These are phyloP conservation scores for Cecidostiba fungosa DNA, from an alignment of 2,888 invertebrate species.

Conservation along the genomic window DNA sequence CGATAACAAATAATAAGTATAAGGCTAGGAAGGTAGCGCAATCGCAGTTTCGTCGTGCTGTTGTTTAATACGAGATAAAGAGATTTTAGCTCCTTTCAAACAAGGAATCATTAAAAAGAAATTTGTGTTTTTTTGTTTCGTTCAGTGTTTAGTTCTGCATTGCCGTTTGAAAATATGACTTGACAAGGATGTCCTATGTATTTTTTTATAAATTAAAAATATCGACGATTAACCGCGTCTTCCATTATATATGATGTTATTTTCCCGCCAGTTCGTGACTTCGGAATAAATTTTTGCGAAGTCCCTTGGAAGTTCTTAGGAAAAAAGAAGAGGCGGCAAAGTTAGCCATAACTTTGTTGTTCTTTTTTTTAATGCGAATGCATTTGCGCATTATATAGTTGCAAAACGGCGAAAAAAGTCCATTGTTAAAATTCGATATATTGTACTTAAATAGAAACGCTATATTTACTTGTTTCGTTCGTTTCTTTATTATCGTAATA, in stretches of 20 bases:
- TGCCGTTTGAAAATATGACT: not conserved
- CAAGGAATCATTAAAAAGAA: not conserved
- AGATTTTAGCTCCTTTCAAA: conserved; percentile 11
- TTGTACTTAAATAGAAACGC: conserved; percentile 41
- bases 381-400: not conserved
- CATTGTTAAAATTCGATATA: conserved; percentile 42
- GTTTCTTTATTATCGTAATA: conserved; percentile 45
- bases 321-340: not conserved
- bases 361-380: conserved; percentile 11
- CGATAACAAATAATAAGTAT: conserved; percentile 46
- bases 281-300: conserved; percentile 26
- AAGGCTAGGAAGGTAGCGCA: conserved; percentile 8
- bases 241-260: conserved; percentile 30
- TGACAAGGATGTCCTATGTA: not conserved
- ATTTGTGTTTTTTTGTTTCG: conserved; percentile 15
- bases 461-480: conserved; percentile 55
- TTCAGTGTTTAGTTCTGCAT: conserved; percentile 12
- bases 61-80: conserved; percentile 18
- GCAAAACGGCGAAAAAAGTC: not conserved
- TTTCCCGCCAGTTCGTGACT: conserved; percentile 44
- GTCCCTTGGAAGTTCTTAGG: conserved; percentile 19
- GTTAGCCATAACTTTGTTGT: conserved; percentile 28
- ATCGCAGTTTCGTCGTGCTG: conserved; percentile 32
- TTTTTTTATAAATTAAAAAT: conserved; percentile 10
- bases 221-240: conserved; percentile 40